A percentile compares a stretch with the other conserved stretches of the same genome.
Conservation (phyloP, 2,888 invertebrate species). For the Leucophenga maculata region DNA sequence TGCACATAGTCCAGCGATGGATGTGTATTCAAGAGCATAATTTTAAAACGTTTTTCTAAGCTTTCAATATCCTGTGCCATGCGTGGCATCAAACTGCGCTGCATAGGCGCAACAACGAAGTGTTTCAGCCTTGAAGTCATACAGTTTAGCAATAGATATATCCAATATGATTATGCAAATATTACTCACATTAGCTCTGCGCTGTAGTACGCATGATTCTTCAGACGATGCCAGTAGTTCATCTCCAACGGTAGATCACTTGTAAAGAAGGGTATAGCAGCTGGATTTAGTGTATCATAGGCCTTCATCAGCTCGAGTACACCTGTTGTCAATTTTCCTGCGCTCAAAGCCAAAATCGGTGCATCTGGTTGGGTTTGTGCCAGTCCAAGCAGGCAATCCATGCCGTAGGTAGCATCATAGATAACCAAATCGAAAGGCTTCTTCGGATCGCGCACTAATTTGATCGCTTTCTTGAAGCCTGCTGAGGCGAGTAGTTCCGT, state of each 20-base stretch:
- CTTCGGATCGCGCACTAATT: background rate
- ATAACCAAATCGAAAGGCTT: conserved; percentile 47
- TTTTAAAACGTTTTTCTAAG: conserved; percentile 31
- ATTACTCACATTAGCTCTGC: conserved; percentile 50
- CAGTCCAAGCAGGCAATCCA: conserved; percentile 41
- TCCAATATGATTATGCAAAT: too few relatives aligned
- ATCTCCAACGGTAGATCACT: conserved; percentile 43
- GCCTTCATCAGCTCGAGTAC: conserved; percentile 41
- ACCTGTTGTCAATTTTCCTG: conserved; percentile 47
- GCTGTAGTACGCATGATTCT: conserved; percentile 46
- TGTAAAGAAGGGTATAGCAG: conserved; percentile 44
- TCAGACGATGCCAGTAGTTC: conserved; percentile 46
- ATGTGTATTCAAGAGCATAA: conserved; percentile 67
- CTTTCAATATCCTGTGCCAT: background rate
- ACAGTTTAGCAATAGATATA: too few relatives aligned
- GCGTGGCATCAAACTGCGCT: background rate
- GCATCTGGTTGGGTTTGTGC: background rate
- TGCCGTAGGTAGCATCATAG: conserved; percentile 44
- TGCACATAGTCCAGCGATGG: conserved; percentile 62
- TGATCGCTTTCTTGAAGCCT: conserved; percentile 2
- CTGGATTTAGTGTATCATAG: conserved; percentile 46
- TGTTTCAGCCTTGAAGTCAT: conserved; percentile 26
- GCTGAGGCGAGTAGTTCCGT: conserved; percentile 18
- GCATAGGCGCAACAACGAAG: conserved; percentile 18
- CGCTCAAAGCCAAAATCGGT: conserved; percentile 49